Percentiles rank a stretch among this genome's conserved stretches.
These are phyloP conservation scores for Magallana nippona DNA, from an alignment of 2,888 invertebrate genomes.

Conservation along the genomic window DNA sequence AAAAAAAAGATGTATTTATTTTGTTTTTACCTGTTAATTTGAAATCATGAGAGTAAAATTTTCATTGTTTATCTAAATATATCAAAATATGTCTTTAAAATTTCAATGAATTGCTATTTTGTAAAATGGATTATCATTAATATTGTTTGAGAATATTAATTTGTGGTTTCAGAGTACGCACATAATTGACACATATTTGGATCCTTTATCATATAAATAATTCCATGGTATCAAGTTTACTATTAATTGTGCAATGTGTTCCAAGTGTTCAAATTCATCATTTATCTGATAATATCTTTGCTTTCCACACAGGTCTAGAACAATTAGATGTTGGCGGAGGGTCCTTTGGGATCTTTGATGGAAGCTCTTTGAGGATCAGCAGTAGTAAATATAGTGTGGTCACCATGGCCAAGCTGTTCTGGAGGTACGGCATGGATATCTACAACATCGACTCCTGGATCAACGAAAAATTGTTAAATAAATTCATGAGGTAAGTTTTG, in stretches of 20 bases:
- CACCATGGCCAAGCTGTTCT: conserved; percentile 81
- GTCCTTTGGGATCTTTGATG: conserved; percentile 82
- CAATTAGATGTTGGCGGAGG: conserved; percentile 48
- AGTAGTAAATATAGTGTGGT: conserved; percentile 81
- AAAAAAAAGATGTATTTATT: neutral
- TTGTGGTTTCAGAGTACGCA: too few relatives aligned
- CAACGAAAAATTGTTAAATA: conserved; percentile 74
- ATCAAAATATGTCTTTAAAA: too few relatives aligned
- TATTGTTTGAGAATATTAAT: too few relatives aligned
- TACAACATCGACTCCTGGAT: conserved; percentile 80
- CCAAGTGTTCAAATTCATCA: neutral
- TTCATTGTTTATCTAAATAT: too few relatives aligned
- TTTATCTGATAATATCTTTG: neutral
- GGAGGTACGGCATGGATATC: conserved; percentile 83
- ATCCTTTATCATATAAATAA: too few relatives aligned
- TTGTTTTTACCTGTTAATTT: neutral
- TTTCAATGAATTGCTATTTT: too few relatives aligned
- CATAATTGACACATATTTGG: too few relatives aligned
- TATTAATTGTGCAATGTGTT: neutral
- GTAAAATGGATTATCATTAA: too few relatives aligned
- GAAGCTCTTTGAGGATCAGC: conserved; percentile 82
- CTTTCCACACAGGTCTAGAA: conserved; percentile 52
- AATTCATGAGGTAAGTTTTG: conserved; percentile 79
- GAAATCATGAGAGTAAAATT: too few relatives aligned
- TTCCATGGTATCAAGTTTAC: too few relatives aligned